Base-by-base conservation (phyloP, 1,140 invertebrate genomes). In the Heliconius hewitsoni region DNA sequence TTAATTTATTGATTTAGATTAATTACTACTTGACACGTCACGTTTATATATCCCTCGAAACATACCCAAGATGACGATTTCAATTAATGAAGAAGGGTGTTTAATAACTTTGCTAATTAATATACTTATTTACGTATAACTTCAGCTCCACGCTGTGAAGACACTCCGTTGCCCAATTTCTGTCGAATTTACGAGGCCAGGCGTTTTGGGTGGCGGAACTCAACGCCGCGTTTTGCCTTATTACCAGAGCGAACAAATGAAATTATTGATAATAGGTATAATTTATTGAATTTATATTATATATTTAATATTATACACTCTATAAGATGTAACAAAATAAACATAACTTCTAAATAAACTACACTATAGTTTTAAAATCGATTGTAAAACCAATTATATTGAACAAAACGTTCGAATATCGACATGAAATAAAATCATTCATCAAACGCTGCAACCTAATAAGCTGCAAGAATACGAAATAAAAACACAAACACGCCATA, bases 401-500 rank as follows among this genome's bases (percentile, higher is more conserved):
- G 3, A 30, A 27, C 60, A 16, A 66, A 30, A 30, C 27, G 60
- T 66, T 66, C 0, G 27, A 11, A 30, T 66, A 66, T 66, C 60
- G 9, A 66, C 60, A 27, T 27, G 57, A 9, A 6, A 57, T 57
- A 57, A 23, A 37, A 23, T 60, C 9, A 66, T 66, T 66, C 60
- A 30, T 16, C 13, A 66, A 18, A 13, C 11, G 23, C 13, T 30
- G 27, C 60, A 30, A 13, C 11, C 11, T 66, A 66, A 30, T 13
- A 6, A 66, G 60, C 60, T 66, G 60, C 60, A 11, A 60, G 55
- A 66, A 30, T 66, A 66, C 23, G 60, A 66, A 30, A 66, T 30
- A 66, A 30, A 66, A 66, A 66, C 27, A 66, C 27, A 66, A 66
- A 30, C 60, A 66, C 27, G 27, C 60, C 27, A 66, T 66, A 66